Conservation (phyloP, 2,888 invertebrate genomes). For the Taenaris catops region DNA sequence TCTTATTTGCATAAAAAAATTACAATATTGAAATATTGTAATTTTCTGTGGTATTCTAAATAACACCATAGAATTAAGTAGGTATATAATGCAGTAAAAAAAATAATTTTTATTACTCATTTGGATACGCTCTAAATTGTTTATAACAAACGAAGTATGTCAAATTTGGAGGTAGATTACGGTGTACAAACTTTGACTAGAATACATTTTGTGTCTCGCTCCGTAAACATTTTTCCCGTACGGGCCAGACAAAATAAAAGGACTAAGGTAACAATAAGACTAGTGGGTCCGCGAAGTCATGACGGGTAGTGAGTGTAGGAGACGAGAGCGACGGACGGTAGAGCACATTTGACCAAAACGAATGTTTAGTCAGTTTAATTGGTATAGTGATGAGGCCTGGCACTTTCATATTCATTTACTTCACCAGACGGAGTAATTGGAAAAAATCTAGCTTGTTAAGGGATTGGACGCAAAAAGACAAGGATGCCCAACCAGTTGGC, state of each 20-base stretch:
- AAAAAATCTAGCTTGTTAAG: constrained; percentile 42
- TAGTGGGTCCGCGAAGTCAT: constrained; percentile 18
- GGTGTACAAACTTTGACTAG: no score
- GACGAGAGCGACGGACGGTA: constrained; percentile 18
- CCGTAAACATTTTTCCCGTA: constrained; percentile 10
- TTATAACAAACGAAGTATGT: no score
- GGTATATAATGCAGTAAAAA: no score
- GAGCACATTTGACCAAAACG: constrained; percentile 36
- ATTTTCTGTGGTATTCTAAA: no score
- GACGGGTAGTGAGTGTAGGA: constrained; percentile 21
- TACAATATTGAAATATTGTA: no score
- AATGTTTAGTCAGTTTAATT: constrained; percentile 41
- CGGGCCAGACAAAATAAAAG: constrained; percentile 19
- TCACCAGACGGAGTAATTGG: constrained; percentile 55
- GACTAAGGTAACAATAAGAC: constrained; percentile 14
- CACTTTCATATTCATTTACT: constrained; percentile 47
- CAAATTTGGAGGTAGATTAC: no score
- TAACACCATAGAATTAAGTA: no score
- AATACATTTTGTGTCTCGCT: no score
- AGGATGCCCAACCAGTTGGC: constrained; percentile 23
- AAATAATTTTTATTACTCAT: no score
- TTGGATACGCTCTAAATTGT: no score
- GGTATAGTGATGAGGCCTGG: constrained; percentile 35
- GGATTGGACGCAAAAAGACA: constrained; percentile 24
- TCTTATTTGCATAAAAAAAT: no score